Evolutionary conservation across 2,888 invertebrate genomes (phyloP), one percentile per base, ranked within the genome.

Genomic region (Agrotis segetum): DNA sequence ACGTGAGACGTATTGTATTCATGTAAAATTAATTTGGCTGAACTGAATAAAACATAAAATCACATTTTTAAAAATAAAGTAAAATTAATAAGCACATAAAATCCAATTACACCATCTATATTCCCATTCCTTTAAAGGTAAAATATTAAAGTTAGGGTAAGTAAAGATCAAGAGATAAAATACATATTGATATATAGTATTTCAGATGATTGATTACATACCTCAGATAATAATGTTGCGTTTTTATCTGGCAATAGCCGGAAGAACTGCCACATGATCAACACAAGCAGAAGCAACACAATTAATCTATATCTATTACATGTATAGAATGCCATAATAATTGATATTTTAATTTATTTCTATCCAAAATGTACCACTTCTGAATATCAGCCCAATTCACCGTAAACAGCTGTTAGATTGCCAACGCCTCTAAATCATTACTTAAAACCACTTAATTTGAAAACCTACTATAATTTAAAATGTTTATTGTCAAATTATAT

Each of bases 181-280:
- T 73, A 40, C 40, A 11, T 40, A 70, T 47, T 66, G 61, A 55
- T 34, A n/a, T n/a, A n/a, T n/a, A n/a, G n/a, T n/a, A 63, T 34
- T 29, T 9, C 7, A 67, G 16, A 55, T 71, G 59, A 71, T 68
- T 77, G 56, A 71, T 60, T 21, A 94, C 95, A 44, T 69, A 75
- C 75, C 92, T 92, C 92, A 34, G 91, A 79, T 80, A 94, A 67
- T 67, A 88, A 80, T 46, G 74, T 74, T 34, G 82, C 79, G 46
- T 88, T 84, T 85, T 92, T 91, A 40, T 91, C 89, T 17, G 93
- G 93, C 74, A 94, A 85, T 55, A 96, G 85, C 40, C 93, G 92
- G 70, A 93, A 91, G 68, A 93, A 86, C 86, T 96, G 96, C 96
- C 96, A 96, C 87, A 94, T 88, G 83, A 96, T 96, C 75, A 96